A percentile compares a stretch with the other conserved stretches of the same genome.
phyloP scores from a whole-genome alignment of 2,113 vertebrate genomes.

The Garra rufa region DNA sequence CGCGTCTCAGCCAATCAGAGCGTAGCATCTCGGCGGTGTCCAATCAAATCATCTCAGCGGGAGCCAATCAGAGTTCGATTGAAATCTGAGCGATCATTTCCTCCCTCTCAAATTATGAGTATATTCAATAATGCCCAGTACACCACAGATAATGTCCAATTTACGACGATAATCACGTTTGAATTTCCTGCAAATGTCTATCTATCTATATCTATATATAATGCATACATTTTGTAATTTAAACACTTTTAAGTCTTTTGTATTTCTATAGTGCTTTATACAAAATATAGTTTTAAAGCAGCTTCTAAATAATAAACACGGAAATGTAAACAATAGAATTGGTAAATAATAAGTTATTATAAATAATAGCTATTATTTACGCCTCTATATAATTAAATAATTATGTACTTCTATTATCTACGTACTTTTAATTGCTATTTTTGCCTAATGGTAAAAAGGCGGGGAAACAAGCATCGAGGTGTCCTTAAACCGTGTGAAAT shows the following conservation, averaged over 20 bases:
- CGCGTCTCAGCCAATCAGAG: slow-evolving; percentile 59
- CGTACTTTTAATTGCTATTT: neutral
- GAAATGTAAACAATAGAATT: neutral
- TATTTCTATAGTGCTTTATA: neutral
- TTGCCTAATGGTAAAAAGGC: neutral
- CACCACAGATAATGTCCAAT: neutral
- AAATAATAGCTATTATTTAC: neutral
- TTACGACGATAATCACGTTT: neutral
- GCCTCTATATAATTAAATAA: neutral
- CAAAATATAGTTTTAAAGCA: neutral
- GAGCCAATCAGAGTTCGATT: slow-evolving; percentile 68
- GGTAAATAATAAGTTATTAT: neutral
- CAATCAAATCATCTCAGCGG: slow-evolving; percentile 65
- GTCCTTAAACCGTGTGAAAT: neutral
- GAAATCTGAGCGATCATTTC: slow-evolving; percentile 43
- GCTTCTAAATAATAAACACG: neutral
- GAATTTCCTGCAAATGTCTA: neutral
- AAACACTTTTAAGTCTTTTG: neutral
- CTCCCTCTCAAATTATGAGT: slow-evolving; percentile 15
- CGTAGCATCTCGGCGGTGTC: slow-evolving; percentile 43
- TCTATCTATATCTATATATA: neutral
- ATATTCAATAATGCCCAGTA: neutral
- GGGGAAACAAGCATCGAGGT: neutral
- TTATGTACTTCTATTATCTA: neutral
- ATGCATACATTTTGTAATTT: neutral